Conservation (phyloP, 2,888 invertebrate genomes). For the Oscheius sp. region DNA sequence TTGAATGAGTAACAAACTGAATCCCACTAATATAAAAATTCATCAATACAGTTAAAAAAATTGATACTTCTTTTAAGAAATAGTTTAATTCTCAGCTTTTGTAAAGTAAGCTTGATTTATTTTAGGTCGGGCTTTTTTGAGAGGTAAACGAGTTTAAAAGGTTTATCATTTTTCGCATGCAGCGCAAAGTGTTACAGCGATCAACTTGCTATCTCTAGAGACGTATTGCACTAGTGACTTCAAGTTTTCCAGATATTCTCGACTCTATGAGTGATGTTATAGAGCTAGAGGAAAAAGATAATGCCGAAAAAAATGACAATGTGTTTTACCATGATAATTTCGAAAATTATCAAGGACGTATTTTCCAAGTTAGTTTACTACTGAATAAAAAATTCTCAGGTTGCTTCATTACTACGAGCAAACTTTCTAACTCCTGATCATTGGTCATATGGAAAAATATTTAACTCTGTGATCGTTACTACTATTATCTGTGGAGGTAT, state of each 20-base stretch:
- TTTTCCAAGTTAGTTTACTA: conserved; percentile 1
- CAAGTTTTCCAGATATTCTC: background rate
- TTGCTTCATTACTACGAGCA: conserved; percentile 19
- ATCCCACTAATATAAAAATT: too few relatives aligned
- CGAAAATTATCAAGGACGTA: conserved; percentile 30
- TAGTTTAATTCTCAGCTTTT: too few relatives aligned
- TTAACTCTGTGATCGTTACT: conserved; percentile 20
- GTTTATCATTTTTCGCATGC: conserved; percentile 19
- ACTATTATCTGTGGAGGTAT: conserved; percentile 8
- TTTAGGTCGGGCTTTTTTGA: too few relatives aligned
- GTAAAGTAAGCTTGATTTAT: too few relatives aligned
- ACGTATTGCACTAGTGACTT: conserved; percentile 17
- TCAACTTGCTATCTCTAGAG: conserved; percentile 21
- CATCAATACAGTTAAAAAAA: background rate
- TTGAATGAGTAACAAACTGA: too few relatives aligned
- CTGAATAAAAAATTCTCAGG: background rate
- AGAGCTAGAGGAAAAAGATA: conserved; percentile 1
- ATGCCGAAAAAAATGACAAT: background rate
- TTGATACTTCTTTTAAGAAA: too few relatives aligned
- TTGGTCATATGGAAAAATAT: conserved; percentile 23
- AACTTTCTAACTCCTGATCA: conserved; percentile 26
- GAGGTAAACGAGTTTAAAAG: background rate
- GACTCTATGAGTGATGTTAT: conserved; percentile 14
- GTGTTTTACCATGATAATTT: conserved; percentile 32
- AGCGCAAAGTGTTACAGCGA: conserved; percentile 18